These are phyloP conservation scores for Myotis planiceps DNA, from an alignment of 2,797 vertebrate species.

Conservation along the genomic window DNA sequence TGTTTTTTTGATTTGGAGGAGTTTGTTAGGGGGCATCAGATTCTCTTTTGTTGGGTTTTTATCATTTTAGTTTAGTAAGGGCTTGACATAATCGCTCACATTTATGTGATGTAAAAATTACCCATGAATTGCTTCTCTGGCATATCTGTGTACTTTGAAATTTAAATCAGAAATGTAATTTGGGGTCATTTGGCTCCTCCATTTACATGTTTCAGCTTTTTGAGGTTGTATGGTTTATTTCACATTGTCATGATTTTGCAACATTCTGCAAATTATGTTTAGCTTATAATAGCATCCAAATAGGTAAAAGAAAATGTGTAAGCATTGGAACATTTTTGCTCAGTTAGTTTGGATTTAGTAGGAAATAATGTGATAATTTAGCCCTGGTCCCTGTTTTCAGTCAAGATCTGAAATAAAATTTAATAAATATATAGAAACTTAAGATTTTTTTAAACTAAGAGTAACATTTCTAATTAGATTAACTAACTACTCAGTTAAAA, in stretches of 20 bases:
- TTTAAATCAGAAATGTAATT: conserved; percentile 12
- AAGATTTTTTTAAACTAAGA: conserved; percentile 26
- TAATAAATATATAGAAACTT: conserved; percentile 30
- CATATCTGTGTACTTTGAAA: background rate
- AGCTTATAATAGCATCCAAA: conserved; percentile 6
- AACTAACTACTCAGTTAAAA: conserved; percentile 4
- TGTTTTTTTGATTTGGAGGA: conserved; percentile 14
- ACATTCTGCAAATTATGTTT: conserved; percentile 29
- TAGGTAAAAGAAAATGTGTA: background rate
- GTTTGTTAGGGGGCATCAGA: accelerated
- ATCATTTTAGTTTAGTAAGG: background rate
- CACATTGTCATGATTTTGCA: background rate
- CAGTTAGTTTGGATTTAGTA: conserved; percentile 34
- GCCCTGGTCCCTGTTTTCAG: conserved; percentile 4
- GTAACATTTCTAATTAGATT: conserved; percentile 39
- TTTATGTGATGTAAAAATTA: background rate
- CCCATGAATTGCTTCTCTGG: background rate
- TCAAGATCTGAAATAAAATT: conserved; percentile 47
- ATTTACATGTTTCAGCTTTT: background rate
- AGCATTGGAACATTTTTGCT: conserved; percentile 25
- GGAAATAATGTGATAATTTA: conserved; percentile 36
- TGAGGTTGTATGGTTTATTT: conserved; percentile 40
- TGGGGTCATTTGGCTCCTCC: background rate
- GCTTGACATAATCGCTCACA: conserved; percentile 16
- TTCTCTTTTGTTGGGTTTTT: background rate